phyloP scores from a whole-genome alignment of 2,113 vertebrate species.

The Mobula birostris region DNA sequence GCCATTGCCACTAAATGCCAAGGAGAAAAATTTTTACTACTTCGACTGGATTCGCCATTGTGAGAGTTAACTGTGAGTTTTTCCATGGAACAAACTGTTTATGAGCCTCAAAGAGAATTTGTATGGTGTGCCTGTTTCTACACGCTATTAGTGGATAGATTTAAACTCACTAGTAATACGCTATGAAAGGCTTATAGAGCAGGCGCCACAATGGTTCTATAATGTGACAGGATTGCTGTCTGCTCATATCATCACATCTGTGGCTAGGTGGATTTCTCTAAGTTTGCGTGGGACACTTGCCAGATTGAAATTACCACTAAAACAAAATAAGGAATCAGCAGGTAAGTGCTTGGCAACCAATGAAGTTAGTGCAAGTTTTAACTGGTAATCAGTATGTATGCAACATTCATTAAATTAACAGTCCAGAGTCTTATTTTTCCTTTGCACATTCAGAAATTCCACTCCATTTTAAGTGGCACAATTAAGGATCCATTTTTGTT shows the following conservation, averaged over 20 bases:
- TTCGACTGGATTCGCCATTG: background rate
- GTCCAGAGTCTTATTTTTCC: background rate
- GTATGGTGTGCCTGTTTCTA: background rate
- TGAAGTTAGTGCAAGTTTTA: background rate
- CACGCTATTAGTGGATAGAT: background rate
- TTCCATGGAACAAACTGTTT: background rate
- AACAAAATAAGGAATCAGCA: too few species aligned
- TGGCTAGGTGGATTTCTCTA: background rate
- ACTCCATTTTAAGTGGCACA: background rate
- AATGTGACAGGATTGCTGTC: conserved; percentile 13
- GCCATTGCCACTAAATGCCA: background rate
- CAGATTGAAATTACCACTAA: background rate
- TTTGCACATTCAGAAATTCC: background rate
- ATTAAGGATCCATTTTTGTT: background rate
- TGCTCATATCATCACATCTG: background rate
- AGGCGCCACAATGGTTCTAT: background rate
- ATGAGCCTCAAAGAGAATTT: background rate
- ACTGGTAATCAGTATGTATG: background rate
- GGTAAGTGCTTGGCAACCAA: background rate
- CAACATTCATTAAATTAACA: background rate
- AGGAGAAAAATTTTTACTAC: background rate
- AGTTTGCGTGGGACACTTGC: background rate
- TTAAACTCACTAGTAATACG: background rate
- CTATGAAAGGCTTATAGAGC: background rate
- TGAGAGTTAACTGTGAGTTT: background rate